phyloP scores from a whole-genome alignment of 2,797 vertebrate genomes.

The Sebastes nivosus region DNA sequence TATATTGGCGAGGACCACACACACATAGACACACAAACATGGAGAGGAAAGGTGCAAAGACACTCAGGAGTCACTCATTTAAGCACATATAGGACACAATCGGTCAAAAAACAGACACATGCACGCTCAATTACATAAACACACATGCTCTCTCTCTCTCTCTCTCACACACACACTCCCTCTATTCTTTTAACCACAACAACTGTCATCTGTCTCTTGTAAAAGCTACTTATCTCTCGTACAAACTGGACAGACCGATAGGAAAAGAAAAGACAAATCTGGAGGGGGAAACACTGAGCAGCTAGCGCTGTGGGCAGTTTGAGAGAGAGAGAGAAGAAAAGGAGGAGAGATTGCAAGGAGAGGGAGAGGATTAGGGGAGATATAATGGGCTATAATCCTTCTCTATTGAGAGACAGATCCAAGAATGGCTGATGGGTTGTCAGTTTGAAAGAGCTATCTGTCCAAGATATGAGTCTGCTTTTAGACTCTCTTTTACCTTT shows the following conservation, averaged over 20 bases:
- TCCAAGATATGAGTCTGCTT: conserved; percentile 34
- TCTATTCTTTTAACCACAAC: not conserved
- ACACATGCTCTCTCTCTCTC: not conserved
- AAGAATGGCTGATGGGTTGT: conserved; percentile 39
- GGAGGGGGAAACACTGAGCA: conserved; percentile 4
- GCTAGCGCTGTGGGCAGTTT: not conserved
- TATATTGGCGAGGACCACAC: conserved; percentile 18
- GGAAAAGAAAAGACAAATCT: conserved; percentile 19
- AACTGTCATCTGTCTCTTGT: conserved; percentile 12
- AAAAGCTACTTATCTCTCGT: conserved; percentile 37
- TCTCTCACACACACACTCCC: not conserved
- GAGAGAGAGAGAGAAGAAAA: conserved; percentile 8
- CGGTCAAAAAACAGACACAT: not conserved
- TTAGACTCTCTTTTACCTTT: conserved; percentile 3
- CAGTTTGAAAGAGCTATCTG: conserved; percentile 39
- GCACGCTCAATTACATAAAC: not conserved
- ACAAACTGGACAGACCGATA: conserved; percentile 17
- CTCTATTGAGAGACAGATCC: conserved; percentile 42
- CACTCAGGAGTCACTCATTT: conserved; percentile 13
- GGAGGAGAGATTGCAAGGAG: conserved; percentile 14
- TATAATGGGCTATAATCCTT: conserved; percentile 62
- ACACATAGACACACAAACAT: conserved; percentile 11
- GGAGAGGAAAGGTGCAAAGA: conserved; percentile 10
- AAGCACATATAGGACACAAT: not conserved
- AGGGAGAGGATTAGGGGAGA: conserved; percentile 52